Conservation (phyloP, 2,888 invertebrate genomes). For the Latheticus oryzae region DNA sequence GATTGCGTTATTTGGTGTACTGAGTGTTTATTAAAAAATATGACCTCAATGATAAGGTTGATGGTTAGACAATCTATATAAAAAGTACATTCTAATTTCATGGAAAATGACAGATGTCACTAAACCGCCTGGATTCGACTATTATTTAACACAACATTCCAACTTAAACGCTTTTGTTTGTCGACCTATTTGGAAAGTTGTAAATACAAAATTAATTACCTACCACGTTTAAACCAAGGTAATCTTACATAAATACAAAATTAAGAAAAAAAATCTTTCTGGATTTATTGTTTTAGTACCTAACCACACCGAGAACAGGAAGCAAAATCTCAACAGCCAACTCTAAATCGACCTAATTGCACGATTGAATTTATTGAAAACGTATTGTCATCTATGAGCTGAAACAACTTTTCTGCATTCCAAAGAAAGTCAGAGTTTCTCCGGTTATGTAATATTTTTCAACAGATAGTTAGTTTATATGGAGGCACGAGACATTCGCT, state of each 20-base stretch:
- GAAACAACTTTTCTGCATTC: slow-evolving; percentile 26
- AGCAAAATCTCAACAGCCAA: neutral
- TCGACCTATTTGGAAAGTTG: slow-evolving; percentile 7
- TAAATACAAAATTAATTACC: neutral
- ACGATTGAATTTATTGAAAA: slow-evolving; percentile 7
- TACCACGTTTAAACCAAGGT: neutral
- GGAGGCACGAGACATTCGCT: slow-evolving; percentile 2
- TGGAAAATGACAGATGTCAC: no score
- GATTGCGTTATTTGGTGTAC: slow-evolving; percentile 7
- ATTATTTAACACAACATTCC: no score
- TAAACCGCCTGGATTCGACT: no score
- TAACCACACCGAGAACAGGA: neutral
- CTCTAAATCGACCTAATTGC: neutral
- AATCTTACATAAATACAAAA: slow-evolving; percentile 1
- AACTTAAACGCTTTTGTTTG: no score
- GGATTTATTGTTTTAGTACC: no score
- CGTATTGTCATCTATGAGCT: slow-evolving; percentile 27
- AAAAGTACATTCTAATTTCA: no score
- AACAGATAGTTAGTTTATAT: slow-evolving; percentile 16
- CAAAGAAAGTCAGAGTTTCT: slow-evolving; percentile 39
- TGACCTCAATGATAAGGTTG: slow-evolving; percentile 3
- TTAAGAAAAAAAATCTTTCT: neutral
- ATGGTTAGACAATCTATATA: slow-evolving; percentile 8
- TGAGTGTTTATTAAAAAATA: slow-evolving; percentile 3
- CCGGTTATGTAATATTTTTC: slow-evolving; percentile 29